A percentile compares a stretch with the other conserved stretches of the same genome.
Conservation (phyloP, 2,113 vertebrate genomes). For the Delphinus delphis region DNA sequence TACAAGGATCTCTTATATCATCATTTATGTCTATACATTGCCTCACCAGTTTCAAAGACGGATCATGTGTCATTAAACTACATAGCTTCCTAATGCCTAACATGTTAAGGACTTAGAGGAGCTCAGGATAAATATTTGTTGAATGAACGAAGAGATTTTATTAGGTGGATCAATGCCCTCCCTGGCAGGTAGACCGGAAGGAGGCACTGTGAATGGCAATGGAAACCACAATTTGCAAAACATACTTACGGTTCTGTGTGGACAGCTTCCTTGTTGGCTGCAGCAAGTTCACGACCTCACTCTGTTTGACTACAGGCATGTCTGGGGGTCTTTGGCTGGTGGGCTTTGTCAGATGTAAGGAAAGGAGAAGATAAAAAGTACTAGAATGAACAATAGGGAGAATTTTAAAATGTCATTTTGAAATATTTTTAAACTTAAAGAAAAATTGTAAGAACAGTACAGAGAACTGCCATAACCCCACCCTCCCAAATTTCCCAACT, state of each 20-base stretch:
- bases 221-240: not conserved
- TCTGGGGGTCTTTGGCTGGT: not conserved
- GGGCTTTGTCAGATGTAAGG: not conserved
- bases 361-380: not conserved
- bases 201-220: not conserved
- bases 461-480: not conserved
- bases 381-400: not conserved
- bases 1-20: not conserved
- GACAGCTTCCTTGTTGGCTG: not conserved
- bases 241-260: too few relatives aligned
- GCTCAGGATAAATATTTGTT: not conserved
- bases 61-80: not conserved
- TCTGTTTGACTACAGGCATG: not conserved
- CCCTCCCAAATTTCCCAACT: not conserved
- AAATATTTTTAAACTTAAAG: not conserved
- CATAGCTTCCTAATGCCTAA: not conserved
- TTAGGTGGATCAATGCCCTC: not conserved
- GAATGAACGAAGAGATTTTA: not conserved
- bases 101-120: not conserved
- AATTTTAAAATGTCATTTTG: not conserved
- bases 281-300: not conserved
- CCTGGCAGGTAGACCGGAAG: not conserved
- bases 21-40: not conserved
- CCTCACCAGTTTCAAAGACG: not conserved
- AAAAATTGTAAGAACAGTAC: not conserved